Conservation (phyloP, 2,888 invertebrate genomes). For the Oxycera nigricornis region DNA sequence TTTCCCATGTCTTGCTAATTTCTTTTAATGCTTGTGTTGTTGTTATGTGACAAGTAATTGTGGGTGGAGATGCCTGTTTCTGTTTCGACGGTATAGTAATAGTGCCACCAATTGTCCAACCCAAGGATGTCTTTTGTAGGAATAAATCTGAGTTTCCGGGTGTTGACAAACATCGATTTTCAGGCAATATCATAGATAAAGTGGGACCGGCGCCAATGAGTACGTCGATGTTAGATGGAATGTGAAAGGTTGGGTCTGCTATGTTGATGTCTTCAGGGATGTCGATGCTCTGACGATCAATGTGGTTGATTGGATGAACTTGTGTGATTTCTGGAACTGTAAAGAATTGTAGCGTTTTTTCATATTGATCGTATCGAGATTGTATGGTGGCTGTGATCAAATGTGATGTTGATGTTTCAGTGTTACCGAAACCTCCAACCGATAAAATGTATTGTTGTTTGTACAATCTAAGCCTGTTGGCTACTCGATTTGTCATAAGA, state of each 20-base stretch:
- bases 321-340: background rate
- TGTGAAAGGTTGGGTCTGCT: background rate
- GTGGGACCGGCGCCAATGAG: background rate
- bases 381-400: background rate
- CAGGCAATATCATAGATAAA: background rate
- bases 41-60: background rate
- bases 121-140: background rate
- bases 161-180: background rate
- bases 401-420: background rate
- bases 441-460: too few relatives aligned
- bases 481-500: too few relatives aligned
- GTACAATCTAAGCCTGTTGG: too few relatives aligned
- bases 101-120: background rate
- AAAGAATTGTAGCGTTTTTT: background rate
- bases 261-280: background rate
- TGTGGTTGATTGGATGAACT: background rate
- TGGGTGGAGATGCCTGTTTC: background rate
- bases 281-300: background rate
- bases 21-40: background rate
- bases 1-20: background rate
- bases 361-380: background rate
- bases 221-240: background rate
- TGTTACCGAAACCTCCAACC: too few relatives aligned
- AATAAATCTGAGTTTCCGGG: background rate
- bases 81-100: background rate